Base-by-base conservation (phyloP, 2,888 invertebrate genomes). In the Vanessa cardui region DNA sequence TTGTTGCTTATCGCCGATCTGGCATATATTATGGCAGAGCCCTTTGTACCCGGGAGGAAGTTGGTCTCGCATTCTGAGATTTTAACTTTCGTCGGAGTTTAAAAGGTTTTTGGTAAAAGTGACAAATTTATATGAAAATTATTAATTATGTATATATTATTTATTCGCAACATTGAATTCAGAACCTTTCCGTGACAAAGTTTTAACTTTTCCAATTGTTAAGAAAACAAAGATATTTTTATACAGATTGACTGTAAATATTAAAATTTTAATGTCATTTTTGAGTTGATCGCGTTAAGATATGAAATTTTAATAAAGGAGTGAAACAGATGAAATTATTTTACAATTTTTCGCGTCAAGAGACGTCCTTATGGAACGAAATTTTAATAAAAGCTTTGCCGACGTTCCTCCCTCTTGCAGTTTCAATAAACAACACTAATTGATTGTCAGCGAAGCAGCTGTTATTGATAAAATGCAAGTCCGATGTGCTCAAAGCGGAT, bases 1-100 rank as follows among this genome's bases (percentile, higher is more conserved):
- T 76, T 80, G 84, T 83, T 81, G 76, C 81, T 81, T 88, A 88
- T 87, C 87, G 80, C 56, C 69, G 76, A 87, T 86, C 87, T 84
- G 76, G 76, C 78, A 82, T 60, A 52, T 33, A 50, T 63, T 61
- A 61, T 18, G 31, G 50, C 50, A 21, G 58, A 39, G 46, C 12
- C 21, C 54, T 59, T 54, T 60, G 33, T 54, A 31, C 26, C 39
- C 26, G 49, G 45, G 31, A 54, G n/a, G 31, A 20, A 54, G 31
- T 33, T 31, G 54, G 54, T 54, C 54, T 31, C 54, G 54, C 54
- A 54, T 54, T 54, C 31, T 31, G 44, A 54, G 15, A 6, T 47
- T 33, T n/a, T 18, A 21, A 21, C 50, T 50, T 49, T 18, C 12
- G 12, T 39, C 12, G 39, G 39, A 4, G 39, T 12, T 39, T 12